Evolutionary conservation across 1,140 invertebrate species (phyloP).

Genomic region (Bombus haemorrhoidalis): DNA sequence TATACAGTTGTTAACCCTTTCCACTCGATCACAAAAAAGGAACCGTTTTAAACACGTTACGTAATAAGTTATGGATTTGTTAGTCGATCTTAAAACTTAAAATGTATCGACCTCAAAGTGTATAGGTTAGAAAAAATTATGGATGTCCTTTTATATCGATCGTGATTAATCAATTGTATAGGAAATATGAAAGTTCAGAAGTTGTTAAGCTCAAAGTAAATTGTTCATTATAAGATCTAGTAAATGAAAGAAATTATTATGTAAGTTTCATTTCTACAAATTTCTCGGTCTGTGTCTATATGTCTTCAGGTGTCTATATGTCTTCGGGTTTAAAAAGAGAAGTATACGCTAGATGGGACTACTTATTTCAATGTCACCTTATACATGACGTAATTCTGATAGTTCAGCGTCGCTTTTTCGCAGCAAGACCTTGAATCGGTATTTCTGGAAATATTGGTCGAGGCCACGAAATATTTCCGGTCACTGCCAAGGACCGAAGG

Average conservation of each 20-base stretch:
- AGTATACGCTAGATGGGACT: background rate
- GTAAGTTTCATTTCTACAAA: background rate
- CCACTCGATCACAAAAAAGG: conserved; percentile 13
- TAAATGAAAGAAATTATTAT: background rate
- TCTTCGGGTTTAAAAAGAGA: background rate
- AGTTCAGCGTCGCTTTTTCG: background rate
- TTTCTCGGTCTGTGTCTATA: no score
- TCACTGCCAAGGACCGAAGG: conserved; percentile 15
- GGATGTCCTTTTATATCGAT: background rate
- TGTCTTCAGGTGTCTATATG: background rate
- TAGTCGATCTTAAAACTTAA: background rate
- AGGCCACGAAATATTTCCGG: conserved; percentile 6
- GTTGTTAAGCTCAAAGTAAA: no score
- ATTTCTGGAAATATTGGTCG: conserved; percentile 1
- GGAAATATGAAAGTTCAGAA: background rate
- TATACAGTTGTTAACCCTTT: conserved; percentile 12
- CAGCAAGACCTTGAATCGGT: background rate
- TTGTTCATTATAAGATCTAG: background rate
- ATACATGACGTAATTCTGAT: background rate
- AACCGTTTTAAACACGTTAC: background rate
- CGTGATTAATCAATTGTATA: background rate
- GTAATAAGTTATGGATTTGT: background rate
- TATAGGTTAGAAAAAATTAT: background rate
- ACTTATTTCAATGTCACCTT: background rate
- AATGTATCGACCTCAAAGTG: background rate